phyloP scores from a whole-genome alignment of 2,797 vertebrate species.

The Aeoliscus strigatus region DNA sequence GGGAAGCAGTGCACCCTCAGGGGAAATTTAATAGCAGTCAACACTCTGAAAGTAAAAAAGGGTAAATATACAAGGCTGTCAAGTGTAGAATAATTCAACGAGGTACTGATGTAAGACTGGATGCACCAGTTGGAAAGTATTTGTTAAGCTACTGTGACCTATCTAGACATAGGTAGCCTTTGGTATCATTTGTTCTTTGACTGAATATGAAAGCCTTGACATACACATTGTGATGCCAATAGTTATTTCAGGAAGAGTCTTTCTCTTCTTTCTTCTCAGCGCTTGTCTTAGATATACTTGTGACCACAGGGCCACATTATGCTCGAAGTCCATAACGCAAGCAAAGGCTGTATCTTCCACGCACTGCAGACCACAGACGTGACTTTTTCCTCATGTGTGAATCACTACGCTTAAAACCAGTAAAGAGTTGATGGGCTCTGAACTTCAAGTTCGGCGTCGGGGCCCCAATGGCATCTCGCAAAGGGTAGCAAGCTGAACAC shows the following conservation, averaged over 20 bases:
- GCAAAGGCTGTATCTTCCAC: constrained; percentile 41
- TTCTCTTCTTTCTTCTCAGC: constrained; percentile 21
- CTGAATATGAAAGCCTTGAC: constrained; percentile 35
- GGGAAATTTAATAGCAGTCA: constrained; percentile 77
- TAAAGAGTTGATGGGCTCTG: constrained; percentile 44
- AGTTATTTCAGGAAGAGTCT: constrained; percentile 33
- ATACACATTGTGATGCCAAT: constrained; percentile 25
- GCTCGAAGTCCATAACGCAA: constrained; percentile 36
- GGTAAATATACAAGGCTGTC: constrained; percentile 60
- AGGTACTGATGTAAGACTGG: constrained; percentile 12
- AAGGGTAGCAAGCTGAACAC: constrained; percentile 62
- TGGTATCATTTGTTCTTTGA: constrained; percentile 52
- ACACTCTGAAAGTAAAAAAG: constrained; percentile 67
- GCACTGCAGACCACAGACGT: constrained; percentile 33
- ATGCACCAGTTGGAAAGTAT: constrained; percentile 27
- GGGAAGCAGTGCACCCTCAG: constrained; percentile 63
- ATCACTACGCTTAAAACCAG: constrained; percentile 35
- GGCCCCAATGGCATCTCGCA: constrained; percentile 54
- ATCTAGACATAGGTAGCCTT: constrained; percentile 25
- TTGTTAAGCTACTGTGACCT: constrained; percentile 30
- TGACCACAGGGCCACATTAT: constrained; percentile 38
- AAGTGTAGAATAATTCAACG: constrained; percentile 52
- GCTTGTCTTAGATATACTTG: constrained; percentile 41
- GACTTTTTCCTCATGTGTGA: constrained; percentile 43
- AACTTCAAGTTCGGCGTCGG: constrained; percentile 58